Percentiles rank a stretch among this genome's conserved stretches.
Conservation (phyloP, 2,888 invertebrate species). For the Catocala nupta region DNA sequence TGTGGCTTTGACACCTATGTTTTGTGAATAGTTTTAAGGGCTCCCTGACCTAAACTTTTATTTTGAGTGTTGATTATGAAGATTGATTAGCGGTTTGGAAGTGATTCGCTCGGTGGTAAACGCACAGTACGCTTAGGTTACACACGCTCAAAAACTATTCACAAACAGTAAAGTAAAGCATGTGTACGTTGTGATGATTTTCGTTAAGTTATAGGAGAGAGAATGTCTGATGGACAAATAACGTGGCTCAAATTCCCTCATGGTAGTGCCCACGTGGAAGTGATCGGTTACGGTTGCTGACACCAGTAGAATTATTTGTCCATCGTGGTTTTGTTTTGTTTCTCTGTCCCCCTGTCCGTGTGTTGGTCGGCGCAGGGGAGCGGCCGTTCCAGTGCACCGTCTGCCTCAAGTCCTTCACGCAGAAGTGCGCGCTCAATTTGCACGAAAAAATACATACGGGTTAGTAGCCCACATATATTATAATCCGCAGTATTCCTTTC, state of each 20-base stretch:
- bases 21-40: constrained; percentile 88
- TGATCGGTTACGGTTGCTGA: constrained; percentile 53
- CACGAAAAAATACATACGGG: constrained; percentile 89
- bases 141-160: constrained; percentile 88
- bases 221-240: constrained; percentile 86
- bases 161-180: constrained; percentile 85
- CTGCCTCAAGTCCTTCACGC: constrained; percentile 89
- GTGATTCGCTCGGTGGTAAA: constrained; percentile 43
- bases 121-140: constrained; percentile 63
- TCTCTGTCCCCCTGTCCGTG: constrained; percentile 84
- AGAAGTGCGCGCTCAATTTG: constrained; percentile 89
- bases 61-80: constrained; percentile 32
- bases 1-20: constrained; percentile 84
- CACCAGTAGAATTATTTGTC: constrained; percentile 80
- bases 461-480: constrained; percentile 87
- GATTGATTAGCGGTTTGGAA: constrained; percentile 71
- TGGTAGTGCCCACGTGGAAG: constrained; percentile 64
- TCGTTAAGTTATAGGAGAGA: constrained; percentile 79
- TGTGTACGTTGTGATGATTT: constrained; percentile 85
- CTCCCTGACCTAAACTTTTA: constrained; percentile 68
- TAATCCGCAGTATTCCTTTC: constrained; percentile 76
- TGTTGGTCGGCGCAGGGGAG: constrained; percentile 84
- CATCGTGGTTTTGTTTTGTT: constrained; percentile 88
- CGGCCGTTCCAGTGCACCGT: constrained; percentile 89
- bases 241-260: constrained; percentile 77